Conservation (phyloP, 2,797 vertebrate species). For the Cyprinella venusta region DNA sequence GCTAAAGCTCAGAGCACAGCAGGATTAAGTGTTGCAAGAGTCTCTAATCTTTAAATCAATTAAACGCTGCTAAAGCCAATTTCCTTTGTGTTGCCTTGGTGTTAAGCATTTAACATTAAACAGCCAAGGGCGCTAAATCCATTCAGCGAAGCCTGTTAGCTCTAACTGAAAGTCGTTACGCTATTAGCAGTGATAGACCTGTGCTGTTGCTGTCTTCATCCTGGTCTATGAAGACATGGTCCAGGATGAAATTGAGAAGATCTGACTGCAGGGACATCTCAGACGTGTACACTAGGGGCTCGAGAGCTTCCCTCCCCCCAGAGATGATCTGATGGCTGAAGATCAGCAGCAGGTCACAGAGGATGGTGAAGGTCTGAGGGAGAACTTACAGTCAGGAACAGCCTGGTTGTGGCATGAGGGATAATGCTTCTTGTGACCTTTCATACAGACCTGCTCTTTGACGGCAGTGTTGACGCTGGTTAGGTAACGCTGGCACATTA, state of each 20-base stretch:
- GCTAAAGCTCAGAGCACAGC: constrained; percentile 7
- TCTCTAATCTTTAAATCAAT: constrained; percentile 38
- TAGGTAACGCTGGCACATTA: constrained; percentile 99
- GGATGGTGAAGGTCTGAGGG: constrained; percentile 94
- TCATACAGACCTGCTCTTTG: constrained; percentile 92
- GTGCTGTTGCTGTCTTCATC: constrained; percentile 96
- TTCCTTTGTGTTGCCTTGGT: constrained; percentile 11
- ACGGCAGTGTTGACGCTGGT: constrained; percentile 98
- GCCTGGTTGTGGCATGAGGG: not conserved
- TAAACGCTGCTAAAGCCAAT: constrained; percentile 6
- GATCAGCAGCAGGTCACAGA: constrained; percentile 98
- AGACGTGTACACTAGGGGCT: constrained; percentile 91
- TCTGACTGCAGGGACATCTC: constrained; percentile 95
- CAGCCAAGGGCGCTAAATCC: constrained; percentile 19
- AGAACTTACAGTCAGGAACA: constrained; percentile 26
- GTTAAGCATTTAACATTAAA: constrained; percentile 9
- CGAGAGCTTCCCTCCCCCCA: constrained; percentile 93
- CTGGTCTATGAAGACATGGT: constrained; percentile 99
- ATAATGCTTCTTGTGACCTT: not conserved
- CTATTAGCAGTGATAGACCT: constrained; percentile 64
- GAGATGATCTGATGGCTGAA: constrained; percentile 99
- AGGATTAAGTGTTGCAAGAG: constrained; percentile 4
- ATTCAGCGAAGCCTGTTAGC: constrained; percentile 23
- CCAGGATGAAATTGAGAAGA: constrained; percentile 95
- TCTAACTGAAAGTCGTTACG: not conserved